Conservation (phyloP, 2,113 vertebrate species). For the Anguilla japonica region DNA sequence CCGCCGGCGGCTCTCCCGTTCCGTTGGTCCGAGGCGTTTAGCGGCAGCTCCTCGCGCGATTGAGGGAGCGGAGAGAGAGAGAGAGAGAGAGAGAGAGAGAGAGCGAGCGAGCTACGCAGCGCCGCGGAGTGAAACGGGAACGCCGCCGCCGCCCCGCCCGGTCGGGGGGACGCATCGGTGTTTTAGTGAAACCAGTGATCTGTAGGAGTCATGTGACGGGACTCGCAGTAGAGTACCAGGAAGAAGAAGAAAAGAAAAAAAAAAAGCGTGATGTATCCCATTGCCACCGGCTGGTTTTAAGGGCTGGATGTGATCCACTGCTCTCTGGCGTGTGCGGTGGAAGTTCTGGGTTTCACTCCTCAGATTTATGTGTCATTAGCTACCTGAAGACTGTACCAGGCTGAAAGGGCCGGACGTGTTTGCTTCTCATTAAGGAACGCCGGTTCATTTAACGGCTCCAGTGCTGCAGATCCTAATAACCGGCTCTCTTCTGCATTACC, state of each 20-base stretch:
- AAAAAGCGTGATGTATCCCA: conserved; percentile 51
- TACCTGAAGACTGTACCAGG: conserved; percentile 1
- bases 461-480: conserved; percentile 18
- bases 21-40: conserved; percentile 11
- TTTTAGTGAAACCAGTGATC: conserved; percentile 46
- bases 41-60: conserved; percentile 14
- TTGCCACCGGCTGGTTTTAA: conserved; percentile 52
- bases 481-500: conserved; percentile 15
- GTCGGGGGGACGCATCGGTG: conserved; percentile 23
- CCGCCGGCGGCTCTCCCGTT: background rate
- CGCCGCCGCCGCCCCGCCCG: conserved; percentile 40
- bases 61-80: background rate
- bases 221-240: conserved; percentile 25
- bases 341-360: background rate
- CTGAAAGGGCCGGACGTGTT: conserved; percentile 16
- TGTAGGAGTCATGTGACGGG: conserved; percentile 28
- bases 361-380: background rate
- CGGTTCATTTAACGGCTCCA: conserved; percentile 22
- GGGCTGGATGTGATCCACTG: conserved; percentile 19
- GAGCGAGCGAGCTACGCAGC: background rate
- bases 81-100: too few species aligned
- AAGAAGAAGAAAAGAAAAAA: background rate
- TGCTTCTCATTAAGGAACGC: conserved; percentile 18
- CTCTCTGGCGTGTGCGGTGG: background rate
- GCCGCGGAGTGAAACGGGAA: conserved; percentile 17